phyloP scores from a whole-genome alignment of 2,113 vertebrate species.

The Alligator mississippiensis region DNA sequence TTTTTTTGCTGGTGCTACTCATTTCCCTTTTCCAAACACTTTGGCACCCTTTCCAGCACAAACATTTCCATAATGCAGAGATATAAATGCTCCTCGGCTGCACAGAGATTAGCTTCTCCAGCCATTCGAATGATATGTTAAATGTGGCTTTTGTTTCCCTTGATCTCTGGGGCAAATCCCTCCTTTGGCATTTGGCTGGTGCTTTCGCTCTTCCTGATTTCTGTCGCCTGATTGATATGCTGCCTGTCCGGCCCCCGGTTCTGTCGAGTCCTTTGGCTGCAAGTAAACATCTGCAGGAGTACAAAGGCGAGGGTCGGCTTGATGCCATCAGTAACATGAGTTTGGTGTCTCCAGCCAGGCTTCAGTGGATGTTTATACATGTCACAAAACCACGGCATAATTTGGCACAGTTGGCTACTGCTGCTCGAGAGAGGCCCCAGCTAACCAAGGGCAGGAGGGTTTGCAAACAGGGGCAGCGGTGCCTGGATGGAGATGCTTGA shows the following conservation, averaged over 20 bases:
- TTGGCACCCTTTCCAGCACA: background rate
- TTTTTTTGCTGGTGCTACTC: background rate
- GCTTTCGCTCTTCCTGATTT: background rate
- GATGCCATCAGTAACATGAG: conserved; percentile 1
- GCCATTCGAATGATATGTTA: background rate
- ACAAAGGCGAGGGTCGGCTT: conserved; percentile 29
- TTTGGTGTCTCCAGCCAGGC: background rate
- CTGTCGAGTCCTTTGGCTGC: conserved; percentile 39
- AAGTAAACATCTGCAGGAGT: conserved; percentile 19
- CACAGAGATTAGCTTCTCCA: background rate
- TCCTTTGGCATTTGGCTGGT: conserved; percentile 50
- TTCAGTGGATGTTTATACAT: background rate
- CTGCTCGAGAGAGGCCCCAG: background rate
- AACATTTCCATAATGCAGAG: background rate
- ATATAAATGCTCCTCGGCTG: background rate
- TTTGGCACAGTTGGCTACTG: background rate
- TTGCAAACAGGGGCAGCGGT: background rate
- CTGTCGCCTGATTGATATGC: conserved; percentile 39
- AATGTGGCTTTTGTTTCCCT: background rate
- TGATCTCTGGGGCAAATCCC: conserved; percentile 46
- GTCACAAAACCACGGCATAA: conserved; percentile 2
- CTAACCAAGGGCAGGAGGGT: background rate
- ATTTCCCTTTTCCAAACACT: background rate
- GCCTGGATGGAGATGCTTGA: background rate
- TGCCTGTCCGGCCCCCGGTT: conserved; percentile 37